Evolutionary conservation across 2,797 vertebrate genomes (phyloP), one percentile per base, ranked within the genome.

Genomic region (Enteromius unitaeniatus): DNA sequence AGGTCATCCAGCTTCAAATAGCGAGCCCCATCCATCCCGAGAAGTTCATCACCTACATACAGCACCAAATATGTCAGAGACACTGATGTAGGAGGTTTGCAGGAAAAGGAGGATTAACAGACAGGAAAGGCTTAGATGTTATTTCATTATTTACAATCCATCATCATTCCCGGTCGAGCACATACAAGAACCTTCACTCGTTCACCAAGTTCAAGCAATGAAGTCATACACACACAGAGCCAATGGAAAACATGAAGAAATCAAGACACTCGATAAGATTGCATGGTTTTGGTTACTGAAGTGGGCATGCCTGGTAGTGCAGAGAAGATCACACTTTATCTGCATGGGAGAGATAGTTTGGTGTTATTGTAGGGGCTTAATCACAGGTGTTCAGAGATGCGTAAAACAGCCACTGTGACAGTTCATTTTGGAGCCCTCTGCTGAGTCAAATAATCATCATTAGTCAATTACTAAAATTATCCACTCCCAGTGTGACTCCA

Each of bases 31-130:
- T 96, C 95, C 94, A 95, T 93, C 68, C 94, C 93, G 0, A 95
- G 88, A 84, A 97, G 87, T 87, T 99, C 98, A 78, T 99, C 98
- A 83, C 97, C 98, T 99, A 92, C 37, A 49, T 78, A 70, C 1
- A 76, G 84, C 86, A 86, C 34, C 81, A 69, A n/a, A 78, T 65
- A 65, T 55, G 28, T 82, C 62, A 74, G 60, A 75, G 15, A 65
- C 65, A 53, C 3, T 23, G 23, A 47, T 45, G 9, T 31, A 67
- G 15, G n/a, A 81, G 17, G 7, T 21, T 64, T 31, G 23, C 53
- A 78, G 64, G n/a, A 70, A 68, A 28, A 49, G 8, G 8, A 64
- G 26, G 69, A 78, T 78, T 58, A 72, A 81, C 51, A 84, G 60
- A 81, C 70, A 53, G 82, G 62, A 89, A 87, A 85, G 51, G 23